Base-by-base conservation (phyloP, 1,140 invertebrate species). In the Eriosoma lanigerum region DNA sequence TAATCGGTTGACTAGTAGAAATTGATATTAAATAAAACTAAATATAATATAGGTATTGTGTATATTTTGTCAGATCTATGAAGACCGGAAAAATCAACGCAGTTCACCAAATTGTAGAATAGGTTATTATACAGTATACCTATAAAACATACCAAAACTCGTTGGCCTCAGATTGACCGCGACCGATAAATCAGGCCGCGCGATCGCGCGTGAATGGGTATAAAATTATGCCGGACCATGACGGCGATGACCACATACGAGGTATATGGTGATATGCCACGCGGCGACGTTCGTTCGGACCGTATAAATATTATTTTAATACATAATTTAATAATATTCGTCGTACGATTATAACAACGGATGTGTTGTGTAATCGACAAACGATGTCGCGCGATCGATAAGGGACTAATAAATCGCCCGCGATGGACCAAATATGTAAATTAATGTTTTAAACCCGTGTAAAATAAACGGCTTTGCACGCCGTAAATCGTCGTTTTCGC, bases 111-210 rank as follows among this genome's bases (percentile, higher is more conserved):
- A n/a, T n/a, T n/a, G n/a, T n/a, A n/a, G n/a, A n/a, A n/a, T n/a
- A n/a, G n/a, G n/a, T n/a, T n/a, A n/a, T n/a, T n/a, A n/a, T 64
- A 29, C 60, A 12, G 32, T 60, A 60, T 29, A 60, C 8, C 9
- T 19, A 1, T 29, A 8, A 17, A 38, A 38, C 8, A 48, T 26
- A 24, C 54, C 73, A 19, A 76, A 76, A 76, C 73, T 38, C 54
- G 73, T 76, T 58, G 73, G 73, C 54, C 54, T 76, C 73, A 58
- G 73, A 76, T 76, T 76, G 58, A 52, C 73, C 73, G 73, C 73
- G 73, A 56, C 73, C 73, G 52, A 76, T 76, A 76, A 76, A 76
- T 76, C 73, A 58, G 54, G 12, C n/a, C 73, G 29, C 29, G 19
- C 26, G n/a, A n/a, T n/a, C n/a, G 50, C 46, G 26, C n/a, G 64